Evolutionary conservation across 1,140 invertebrate species (phyloP), one percentile per base, ranked within the genome.

Genomic region (Aphelenchoides besseyi): DNA sequence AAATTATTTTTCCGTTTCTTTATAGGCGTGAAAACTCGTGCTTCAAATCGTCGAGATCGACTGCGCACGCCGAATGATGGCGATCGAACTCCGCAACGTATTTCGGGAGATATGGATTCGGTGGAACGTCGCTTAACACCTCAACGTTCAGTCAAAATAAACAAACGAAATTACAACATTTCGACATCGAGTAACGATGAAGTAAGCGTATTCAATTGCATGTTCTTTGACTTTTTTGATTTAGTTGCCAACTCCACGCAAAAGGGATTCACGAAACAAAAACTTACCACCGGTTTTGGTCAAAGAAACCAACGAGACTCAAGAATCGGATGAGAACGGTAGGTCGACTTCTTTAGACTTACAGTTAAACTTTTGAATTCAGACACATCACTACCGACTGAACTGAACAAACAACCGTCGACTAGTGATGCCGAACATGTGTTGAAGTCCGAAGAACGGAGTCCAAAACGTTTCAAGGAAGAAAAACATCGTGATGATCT

Each of bases 181-280:
- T 66, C 63, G n/a, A 66, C 63, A 33, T 33, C 32, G 36, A 32
- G 26, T 35, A 32, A 9, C 30, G 63, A 66, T 12, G 63, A 66
- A 29, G 63, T 66, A 41, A 37, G 63, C 36, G 1, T 23, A 32
- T 36, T 29, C n/a, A 35, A 66, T 1, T 29, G 30, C 30, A 37
- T 36, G 12, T 33, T 66, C 1, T 66, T 66, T n/a, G 18, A 29
- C n/a, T n/a, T n/a, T n/a, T n/a, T n/a, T n/a, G 12, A n/a, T 66
- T 66, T 8, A 37, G 63, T 2, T n/a, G n/a, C 0, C 36, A 8
- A 33, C 8, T 37, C 36, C 41, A 33, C 30, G 2, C 16, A 66
- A 66, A 66, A 37, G 30, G 48, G n/a, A 66, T 2, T 53, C 41
- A 41, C 1, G 2, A 16, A 2, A 30, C n/a, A 66, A 1, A 53